A percentile compares a stretch with the other conserved stretches of the same genome.
These are phyloP conservation scores for Thysanoteuthis rhombus DNA, from an alignment of 2,888 invertebrate genomes.

Conservation along the genomic window DNA sequence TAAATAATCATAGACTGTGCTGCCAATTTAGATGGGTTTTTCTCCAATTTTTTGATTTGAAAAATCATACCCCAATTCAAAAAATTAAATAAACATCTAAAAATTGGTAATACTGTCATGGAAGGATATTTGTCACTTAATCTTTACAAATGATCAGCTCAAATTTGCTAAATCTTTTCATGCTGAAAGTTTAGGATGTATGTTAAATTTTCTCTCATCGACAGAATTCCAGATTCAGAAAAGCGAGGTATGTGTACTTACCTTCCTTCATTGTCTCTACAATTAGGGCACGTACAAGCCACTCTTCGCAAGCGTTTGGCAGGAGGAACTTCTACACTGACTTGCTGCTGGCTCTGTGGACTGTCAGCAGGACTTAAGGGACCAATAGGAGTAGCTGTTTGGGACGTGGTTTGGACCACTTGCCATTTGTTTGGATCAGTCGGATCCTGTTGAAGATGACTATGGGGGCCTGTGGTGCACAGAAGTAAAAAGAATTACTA, in stretches of 20 bases:
- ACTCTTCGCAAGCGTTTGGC: slow-evolving; percentile 78
- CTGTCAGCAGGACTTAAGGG: slow-evolving; percentile 41
- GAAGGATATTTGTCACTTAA: no score
- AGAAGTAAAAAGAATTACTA: background rate
- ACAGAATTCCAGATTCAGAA: background rate
- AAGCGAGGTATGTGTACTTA: slow-evolving; percentile 37
- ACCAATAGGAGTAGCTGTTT: slow-evolving; percentile 39
- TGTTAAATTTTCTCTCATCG: no score
- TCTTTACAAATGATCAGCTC: no score
- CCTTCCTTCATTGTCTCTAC: slow-evolving; percentile 83
- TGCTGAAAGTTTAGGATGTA: no score
- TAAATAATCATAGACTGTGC: no score
- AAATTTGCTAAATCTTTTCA: no score
- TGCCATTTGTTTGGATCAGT: slow-evolving; percentile 88
- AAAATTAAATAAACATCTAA: no score
- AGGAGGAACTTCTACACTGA: slow-evolving; percentile 37
- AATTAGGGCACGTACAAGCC: slow-evolving; percentile 97
- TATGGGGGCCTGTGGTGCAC: slow-evolving; percentile 35
- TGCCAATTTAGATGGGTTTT: no score
- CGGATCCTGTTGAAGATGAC: slow-evolving; percentile 82
- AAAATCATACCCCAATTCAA: no score
- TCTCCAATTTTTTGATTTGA: no score
- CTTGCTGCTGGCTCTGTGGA: slow-evolving; percentile 37
- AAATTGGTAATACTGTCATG: no score
- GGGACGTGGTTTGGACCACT: slow-evolving; percentile 62